phyloP scores from a whole-genome alignment of 2,888 invertebrate species.

The Pantelozetes paolii region DNA sequence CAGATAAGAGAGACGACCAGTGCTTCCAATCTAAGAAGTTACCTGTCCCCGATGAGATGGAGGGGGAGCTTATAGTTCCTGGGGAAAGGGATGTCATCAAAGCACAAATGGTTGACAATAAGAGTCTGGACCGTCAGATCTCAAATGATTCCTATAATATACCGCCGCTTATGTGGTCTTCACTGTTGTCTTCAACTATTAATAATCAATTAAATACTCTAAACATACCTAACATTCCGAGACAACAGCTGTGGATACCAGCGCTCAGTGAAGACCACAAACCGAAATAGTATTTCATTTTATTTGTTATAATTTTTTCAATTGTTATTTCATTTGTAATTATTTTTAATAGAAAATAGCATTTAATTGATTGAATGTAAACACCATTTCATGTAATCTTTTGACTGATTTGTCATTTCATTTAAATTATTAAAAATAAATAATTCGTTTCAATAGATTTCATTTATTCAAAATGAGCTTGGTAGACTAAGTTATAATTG shows the following conservation, averaged over 20 bases:
- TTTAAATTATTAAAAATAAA: too few species aligned
- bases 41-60: background rate
- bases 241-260: constrained; percentile 27
- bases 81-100: background rate
- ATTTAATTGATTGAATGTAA: too few species aligned
- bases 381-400: too few species aligned
- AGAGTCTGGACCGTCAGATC: background rate
- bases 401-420: too few species aligned
- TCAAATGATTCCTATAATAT: constrained; percentile 3
- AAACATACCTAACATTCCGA: constrained; percentile 33
- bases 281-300: background rate
- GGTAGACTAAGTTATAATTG: too few species aligned
- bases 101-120: background rate
- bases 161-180: constrained; percentile 22
- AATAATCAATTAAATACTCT: constrained; percentile 10
- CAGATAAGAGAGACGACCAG: background rate
- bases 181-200: background rate
- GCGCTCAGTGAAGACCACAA: background rate
- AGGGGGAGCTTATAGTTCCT: background rate
- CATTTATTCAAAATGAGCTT: too few species aligned
- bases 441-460: too few species aligned
- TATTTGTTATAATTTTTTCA: background rate
- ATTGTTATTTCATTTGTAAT: background rate
- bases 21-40: background rate
- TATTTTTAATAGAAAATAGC: too few species aligned